These are phyloP conservation scores for Notarius lentiginosus DNA, from an alignment of 2,113 vertebrate species.

Conservation along the genomic window DNA sequence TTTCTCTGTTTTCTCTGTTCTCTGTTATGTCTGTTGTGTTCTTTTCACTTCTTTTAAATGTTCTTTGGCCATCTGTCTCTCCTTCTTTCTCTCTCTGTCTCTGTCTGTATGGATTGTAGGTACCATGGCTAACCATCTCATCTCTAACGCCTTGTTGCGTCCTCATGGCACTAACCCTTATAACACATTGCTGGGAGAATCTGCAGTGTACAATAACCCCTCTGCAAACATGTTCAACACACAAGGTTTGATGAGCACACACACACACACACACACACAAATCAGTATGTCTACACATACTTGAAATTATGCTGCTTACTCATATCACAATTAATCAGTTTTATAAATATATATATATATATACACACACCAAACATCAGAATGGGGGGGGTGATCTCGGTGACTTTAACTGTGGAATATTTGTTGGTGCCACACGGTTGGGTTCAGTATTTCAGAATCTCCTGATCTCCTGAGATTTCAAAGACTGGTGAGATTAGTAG, in stretches of 20 bases:
- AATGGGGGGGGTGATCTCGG: background rate
- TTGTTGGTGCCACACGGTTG: background rate
- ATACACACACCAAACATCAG: background rate
- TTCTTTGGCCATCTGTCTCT: conserved; percentile 34
- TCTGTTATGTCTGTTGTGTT: conserved; percentile 32
- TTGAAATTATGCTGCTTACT: background rate
- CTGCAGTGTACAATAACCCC: conserved; percentile 99
- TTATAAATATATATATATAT: too few relatives aligned
- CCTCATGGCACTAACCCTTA: conserved; percentile 99
- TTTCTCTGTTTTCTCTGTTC: conserved; percentile 31
- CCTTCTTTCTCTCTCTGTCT: conserved; percentile 54
- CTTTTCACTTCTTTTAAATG: conserved; percentile 1
- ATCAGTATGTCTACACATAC: background rate
- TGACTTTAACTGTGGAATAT: background rate
- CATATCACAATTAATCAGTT: background rate
- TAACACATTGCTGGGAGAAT: conserved; percentile 99
- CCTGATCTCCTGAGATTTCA: background rate
- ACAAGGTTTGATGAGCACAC: conserved; percentile 88
- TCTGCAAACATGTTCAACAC: conserved; percentile 99
- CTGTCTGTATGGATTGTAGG: conserved; percentile 72
- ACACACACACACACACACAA: conserved; percentile 2
- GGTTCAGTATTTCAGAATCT: background rate
- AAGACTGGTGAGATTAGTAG: background rate
- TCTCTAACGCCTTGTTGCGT: conserved; percentile 99
- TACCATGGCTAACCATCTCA: conserved; percentile 99